Base-by-base conservation (phyloP, 2,888 invertebrate species). In the Leptinotarsa tumamoca region DNA sequence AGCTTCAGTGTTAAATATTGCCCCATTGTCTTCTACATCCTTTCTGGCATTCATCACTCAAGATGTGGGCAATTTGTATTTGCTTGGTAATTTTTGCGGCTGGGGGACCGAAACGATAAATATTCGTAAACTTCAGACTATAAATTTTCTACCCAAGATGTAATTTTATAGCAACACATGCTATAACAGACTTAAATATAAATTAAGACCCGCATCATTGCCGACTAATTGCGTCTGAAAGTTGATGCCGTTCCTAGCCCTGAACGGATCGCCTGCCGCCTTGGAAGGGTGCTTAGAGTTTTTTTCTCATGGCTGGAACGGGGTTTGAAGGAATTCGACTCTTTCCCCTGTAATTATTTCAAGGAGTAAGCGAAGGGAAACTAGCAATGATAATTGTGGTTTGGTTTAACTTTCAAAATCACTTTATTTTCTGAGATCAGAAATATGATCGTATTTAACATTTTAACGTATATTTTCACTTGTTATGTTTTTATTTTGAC, bases 101-200 rank as follows among this genome's bases (percentile, higher is more conserved):
- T 49, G 50, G 58, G 67, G 72, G 49, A 67, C 52, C 49, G 18
- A 51, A 56, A 43, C 56, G 23, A 72, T 72, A 72, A 72, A 72
- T 72, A 54, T 72, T 67, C 17, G 15, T 21, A 61, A 58, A 63
- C 4, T 50, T 71, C 63, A 15, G 43, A 27, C 33, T 18, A 49
- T 67, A 72, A 72, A 67, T 72, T 67, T 43, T 51, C 61, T n/a
- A 18, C 5, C 56, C 52, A 33, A 72, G 72, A 67, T 72, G 72
- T 72, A 72, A 72, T 72, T 72, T 67, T 63, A 56, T 72, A 61
- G 67, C 54, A 72, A 66, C 72, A 72, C 67, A 72, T 72, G 72
- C 72, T 67, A 56, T 66, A 21, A 56, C 72, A 66, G 33, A 67
- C 67, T 72, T 17, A 67, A 72, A 72, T 72, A 49, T 72, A 58